These are phyloP conservation scores for Thunnus maccoyii DNA, from an alignment of 2,113 vertebrate genomes.

Conservation along the genomic window DNA sequence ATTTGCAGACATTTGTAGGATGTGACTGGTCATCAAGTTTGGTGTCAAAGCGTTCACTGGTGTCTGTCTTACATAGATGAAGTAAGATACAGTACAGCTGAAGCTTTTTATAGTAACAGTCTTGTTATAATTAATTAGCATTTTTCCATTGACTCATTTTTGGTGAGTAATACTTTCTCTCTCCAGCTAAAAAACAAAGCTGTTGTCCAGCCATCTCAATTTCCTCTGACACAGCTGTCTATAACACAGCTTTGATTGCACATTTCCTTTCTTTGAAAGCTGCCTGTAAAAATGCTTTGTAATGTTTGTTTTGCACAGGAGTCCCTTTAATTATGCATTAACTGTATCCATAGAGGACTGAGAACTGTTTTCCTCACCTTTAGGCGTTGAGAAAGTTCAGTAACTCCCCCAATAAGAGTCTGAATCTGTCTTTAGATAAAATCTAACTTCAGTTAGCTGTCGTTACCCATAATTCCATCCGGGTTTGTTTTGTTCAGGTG, in stretches of 20 bases:
- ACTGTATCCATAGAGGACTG: constrained; percentile 43
- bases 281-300: constrained; percentile 53
- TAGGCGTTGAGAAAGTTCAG: constrained; percentile 5
- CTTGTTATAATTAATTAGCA: not conserved
- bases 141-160: not conserved
- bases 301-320: constrained; percentile 60
- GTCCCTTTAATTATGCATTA: constrained; percentile 72
- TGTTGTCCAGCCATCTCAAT: constrained; percentile 7
- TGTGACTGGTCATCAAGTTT: constrained; percentile 14
- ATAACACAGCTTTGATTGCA: constrained; percentile 29
- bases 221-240: constrained; percentile 38
- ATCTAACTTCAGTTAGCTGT: constrained; percentile 22
- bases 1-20: constrained; percentile 1
- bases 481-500: constrained; percentile 26
- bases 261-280: constrained; percentile 44
- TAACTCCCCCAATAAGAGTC: not conserved
- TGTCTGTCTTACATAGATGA: not conserved
- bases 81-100: not conserved
- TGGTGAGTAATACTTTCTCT: constrained; percentile 13
- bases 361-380: constrained; percentile 38
- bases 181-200: constrained; percentile 29
- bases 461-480: constrained; percentile 20
- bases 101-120: not conserved
- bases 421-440: constrained; percentile 12
- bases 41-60: not conserved